These are phyloP conservation scores for Eriocheir sinensis DNA, from an alignment of 1,140 invertebrate species.

Conservation along the genomic window DNA sequence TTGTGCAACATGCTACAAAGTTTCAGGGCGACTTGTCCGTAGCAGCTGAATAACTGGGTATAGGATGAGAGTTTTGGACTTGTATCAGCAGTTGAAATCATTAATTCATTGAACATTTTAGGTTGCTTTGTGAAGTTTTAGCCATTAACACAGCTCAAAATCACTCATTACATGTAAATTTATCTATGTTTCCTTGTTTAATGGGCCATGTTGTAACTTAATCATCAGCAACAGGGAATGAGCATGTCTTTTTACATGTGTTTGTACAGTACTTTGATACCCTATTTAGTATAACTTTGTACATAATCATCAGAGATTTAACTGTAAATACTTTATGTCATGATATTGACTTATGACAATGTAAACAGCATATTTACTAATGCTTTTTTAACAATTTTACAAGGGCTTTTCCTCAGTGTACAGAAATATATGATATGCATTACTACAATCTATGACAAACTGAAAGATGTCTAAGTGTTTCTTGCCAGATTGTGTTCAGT, in stretches of 20 bases:
- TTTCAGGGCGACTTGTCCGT: not conserved
- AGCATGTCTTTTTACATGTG: slow-evolving; percentile 40
- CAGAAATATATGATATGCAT: slow-evolving; percentile 7
- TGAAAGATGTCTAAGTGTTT: not conserved
- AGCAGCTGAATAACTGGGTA: not conserved
- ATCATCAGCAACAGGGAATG: slow-evolving; percentile 45
- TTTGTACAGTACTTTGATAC: slow-evolving; percentile 59
- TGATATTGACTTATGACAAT: slow-evolving; percentile 43
- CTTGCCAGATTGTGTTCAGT: slow-evolving; percentile 30
- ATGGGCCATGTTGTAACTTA: slow-evolving; percentile 30
- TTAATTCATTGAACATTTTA: not conserved
- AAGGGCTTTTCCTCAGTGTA: slow-evolving; percentile 23
- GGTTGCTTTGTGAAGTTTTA: not conserved
- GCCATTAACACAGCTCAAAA: not conserved
- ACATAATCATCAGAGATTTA: slow-evolving; percentile 65
- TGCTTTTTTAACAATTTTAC: slow-evolving; percentile 48
- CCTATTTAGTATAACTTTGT: slow-evolving; percentile 60
- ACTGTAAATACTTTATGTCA: slow-evolving; percentile 45
- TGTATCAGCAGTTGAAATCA: not conserved
- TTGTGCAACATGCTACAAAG: too few species aligned
- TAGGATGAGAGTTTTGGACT: not conserved
- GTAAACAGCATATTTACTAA: slow-evolving; percentile 43
- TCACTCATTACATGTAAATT: not conserved
- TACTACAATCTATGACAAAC: not conserved
- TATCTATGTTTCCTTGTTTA: slow-evolving; percentile 3